phyloP scores from a whole-genome alignment of 1,140 invertebrate species.

The Hypothenemus hampei region DNA sequence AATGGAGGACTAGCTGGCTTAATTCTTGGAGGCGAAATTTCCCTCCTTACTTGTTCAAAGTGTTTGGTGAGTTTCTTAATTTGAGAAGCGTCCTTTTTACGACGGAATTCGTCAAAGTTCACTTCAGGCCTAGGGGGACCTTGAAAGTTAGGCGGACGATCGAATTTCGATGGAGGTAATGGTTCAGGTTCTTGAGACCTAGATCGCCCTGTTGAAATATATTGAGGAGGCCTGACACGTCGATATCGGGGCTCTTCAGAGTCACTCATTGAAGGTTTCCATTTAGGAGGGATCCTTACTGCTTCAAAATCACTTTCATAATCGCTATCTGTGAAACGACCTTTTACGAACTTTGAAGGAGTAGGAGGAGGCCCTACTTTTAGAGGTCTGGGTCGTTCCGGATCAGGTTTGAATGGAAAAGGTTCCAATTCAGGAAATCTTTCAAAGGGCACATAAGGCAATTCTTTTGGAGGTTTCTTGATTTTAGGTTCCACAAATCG shows the following conservation, averaged over 20 bases:
- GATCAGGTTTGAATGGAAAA: conserved; percentile 50
- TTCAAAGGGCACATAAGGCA: conserved; percentile 41
- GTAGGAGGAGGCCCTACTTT: conserved; percentile 51
- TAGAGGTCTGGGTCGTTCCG: conserved; percentile 40
- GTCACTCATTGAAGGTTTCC: conserved; percentile 62
- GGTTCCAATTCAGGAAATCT: conserved; percentile 51
- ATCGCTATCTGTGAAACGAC: conserved; percentile 59
- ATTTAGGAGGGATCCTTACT: conserved; percentile 51
- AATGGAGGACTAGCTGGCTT: conserved; percentile 54
- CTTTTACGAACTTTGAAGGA: conserved; percentile 59
- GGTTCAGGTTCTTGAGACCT: conserved; percentile 54
- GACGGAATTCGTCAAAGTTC: conserved; percentile 37
- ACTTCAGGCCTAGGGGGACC: conserved; percentile 50
- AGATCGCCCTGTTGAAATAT: conserved; percentile 44
- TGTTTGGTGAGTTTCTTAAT: conserved; percentile 37
- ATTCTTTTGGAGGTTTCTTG: conserved; percentile 33
- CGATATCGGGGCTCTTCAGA: conserved; percentile 57
- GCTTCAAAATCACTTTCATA: conserved; percentile 67
- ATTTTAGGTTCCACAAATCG: conserved; percentile 30
- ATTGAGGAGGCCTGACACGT: conserved; percentile 51
- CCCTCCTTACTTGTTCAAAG: conserved; percentile 27
- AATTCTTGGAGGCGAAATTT: conserved; percentile 37
- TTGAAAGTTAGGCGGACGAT: conserved; percentile 49
- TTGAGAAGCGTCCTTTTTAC: conserved; percentile 37
- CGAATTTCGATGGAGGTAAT: conserved; percentile 56